phyloP scores from a whole-genome alignment of 2,888 invertebrate species.

The Polydrusus tereticollis region DNA sequence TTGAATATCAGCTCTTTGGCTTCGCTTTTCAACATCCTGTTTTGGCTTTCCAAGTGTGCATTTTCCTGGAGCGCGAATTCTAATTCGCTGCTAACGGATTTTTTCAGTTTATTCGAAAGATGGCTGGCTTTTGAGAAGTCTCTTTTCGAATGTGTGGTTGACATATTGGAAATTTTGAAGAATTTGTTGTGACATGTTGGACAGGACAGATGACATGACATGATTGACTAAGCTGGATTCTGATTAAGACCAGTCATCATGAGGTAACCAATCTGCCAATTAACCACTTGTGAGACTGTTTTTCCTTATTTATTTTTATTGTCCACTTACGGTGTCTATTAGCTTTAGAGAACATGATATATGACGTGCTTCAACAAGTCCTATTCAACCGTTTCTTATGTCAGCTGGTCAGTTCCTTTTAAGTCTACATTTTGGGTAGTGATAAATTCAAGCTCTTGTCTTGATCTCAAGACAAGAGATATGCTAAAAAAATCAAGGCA shows the following conservation, averaged over 20 bases:
- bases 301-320: too few species aligned
- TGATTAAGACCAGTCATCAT: not conserved
- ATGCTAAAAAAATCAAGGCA: too few species aligned
- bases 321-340: too few species aligned
- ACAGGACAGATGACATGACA: slow-evolving; percentile 25
- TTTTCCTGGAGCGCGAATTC: slow-evolving; percentile 38
- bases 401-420: too few species aligned
- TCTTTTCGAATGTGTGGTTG: slow-evolving; percentile 7
- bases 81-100: slow-evolving; percentile 22
- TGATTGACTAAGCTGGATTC: not conserved
- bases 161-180: slow-evolving; percentile 40
- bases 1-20: slow-evolving; percentile 18
- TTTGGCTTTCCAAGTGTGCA: slow-evolving; percentile 42
- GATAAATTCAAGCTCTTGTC: too few species aligned
- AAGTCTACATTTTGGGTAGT: too few species aligned
- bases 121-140: not conserved
- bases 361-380: too few species aligned
- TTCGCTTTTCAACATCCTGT: slow-evolving; percentile 29
- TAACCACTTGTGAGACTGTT: too few species aligned
- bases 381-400: too few species aligned
- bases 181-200: slow-evolving; percentile 30
- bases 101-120: not conserved
- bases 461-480: too few species aligned
- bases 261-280: too few species aligned
- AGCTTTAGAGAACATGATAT: too few species aligned